These are phyloP conservation scores for Drosophila mojavensis DNA, from an alignment of 1,140 invertebrate species.

Conservation along the genomic window DNA sequence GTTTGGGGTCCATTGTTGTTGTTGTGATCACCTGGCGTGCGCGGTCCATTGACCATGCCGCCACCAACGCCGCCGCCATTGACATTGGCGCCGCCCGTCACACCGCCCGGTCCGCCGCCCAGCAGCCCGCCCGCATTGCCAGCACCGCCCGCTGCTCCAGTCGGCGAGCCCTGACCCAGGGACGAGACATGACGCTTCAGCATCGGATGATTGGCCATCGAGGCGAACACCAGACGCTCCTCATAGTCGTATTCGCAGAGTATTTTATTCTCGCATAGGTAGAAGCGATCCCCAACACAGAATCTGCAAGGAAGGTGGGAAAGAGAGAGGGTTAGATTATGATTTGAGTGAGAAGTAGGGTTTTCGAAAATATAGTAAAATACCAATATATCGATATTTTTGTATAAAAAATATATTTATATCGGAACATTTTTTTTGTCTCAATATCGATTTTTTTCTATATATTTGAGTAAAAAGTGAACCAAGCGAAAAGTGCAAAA, in stretches of 20 bases:
- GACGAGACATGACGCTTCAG: constrained; percentile 92
- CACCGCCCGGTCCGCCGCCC: constrained; percentile 43
- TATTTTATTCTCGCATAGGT: constrained; percentile 98
- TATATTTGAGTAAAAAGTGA: too few species aligned
- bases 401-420: too few species aligned
- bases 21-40: constrained; percentile 79
- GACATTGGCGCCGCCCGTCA: constrained; percentile 13
- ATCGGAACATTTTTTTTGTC: too few species aligned
- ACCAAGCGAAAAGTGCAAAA: too few species aligned
- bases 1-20: constrained; percentile 79
- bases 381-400: too few species aligned
- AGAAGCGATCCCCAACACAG: constrained; percentile 98
- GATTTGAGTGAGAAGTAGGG: neutral
- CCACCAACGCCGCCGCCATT: constrained; percentile 46
- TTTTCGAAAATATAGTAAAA: too few species aligned
- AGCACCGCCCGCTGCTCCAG: constrained; percentile 46
- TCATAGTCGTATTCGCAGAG: constrained; percentile 99
- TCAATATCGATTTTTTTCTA: too few species aligned
- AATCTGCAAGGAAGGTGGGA: constrained; percentile 88
- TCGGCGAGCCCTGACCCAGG: constrained; percentile 76
- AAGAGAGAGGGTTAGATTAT: neutral
- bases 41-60: constrained; percentile 67
- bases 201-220: constrained; percentile 96
- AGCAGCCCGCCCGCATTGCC: constrained; percentile 40
- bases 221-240: constrained; percentile 95